Evolutionary conservation across 2,797 vertebrate species (phyloP).

Genomic region (Cryptoprocta ferox): DNA sequence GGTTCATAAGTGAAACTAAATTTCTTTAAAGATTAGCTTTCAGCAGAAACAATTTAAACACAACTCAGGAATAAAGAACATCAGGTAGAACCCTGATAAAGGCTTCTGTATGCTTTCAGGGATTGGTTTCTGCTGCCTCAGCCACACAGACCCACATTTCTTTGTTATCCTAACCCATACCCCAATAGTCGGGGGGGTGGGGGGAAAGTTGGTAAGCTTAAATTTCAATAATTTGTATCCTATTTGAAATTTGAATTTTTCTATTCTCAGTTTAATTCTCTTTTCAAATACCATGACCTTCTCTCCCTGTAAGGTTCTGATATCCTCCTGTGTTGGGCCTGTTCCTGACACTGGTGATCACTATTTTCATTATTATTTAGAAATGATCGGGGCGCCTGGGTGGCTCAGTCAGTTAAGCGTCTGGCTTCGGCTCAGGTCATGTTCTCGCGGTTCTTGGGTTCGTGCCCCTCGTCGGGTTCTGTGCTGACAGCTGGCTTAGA

Average conservation of each 20-base stretch:
- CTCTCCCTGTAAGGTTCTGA: neutral
- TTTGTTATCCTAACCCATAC: neutral
- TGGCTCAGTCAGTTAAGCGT: no score
- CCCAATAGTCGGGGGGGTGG: neutral
- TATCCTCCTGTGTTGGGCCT: neutral
- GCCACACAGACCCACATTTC: neutral
- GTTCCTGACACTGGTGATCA: neutral
- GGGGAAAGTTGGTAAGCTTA: neutral
- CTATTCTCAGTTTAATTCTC: neutral
- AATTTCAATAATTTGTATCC: neutral
- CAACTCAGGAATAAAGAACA: neutral
- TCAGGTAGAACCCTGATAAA: neutral
- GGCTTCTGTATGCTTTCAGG: neutral
- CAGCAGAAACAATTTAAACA: neutral
- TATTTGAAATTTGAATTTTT: neutral
- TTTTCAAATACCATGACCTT: neutral
- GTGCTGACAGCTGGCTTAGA: no score
- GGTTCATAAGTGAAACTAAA: neutral
- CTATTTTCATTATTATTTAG: neutral
- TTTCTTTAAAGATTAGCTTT: neutral
- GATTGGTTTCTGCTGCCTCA: neutral
- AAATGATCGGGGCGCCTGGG: no score
- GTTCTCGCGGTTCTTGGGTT: no score
- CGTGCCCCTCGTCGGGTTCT: no score
- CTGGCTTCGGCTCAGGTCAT: no score